Base-by-base conservation (phyloP, 2,797 vertebrate genomes). In the Hoplostethus mediterraneus region DNA sequence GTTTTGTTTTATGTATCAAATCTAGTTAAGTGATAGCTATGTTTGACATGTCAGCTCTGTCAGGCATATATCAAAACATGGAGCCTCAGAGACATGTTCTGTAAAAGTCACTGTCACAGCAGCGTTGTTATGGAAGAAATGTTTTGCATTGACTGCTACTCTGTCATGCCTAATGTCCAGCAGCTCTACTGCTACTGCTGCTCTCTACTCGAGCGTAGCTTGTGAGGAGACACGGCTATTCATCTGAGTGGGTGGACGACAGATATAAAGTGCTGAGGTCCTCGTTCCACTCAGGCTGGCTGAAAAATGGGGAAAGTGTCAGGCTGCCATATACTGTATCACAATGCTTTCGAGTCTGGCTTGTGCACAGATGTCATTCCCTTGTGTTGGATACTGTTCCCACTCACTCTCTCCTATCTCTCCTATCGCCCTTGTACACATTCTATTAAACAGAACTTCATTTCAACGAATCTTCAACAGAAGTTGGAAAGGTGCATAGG, bases 181-280 rank as follows among this genome's bases (percentile, higher is more conserved):
- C 57, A 54, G 63, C n/a, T n/a, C n/a, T n/a, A n/a, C n/a, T n/a
- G n/a, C n/a, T n/a, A n/a, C n/a, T n/a, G n/a, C n/a, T n/a, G 30
- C 45, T 71, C 21, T 60, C 42, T 49, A 8, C 61, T 76, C 12
- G 69, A 6, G 56, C 56, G 21, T 63, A 48, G 57, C 63, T 55
- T 31, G 12, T 45, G 25, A 65, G 60, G 61, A 58, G 66, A 76
- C 56, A 59, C 53, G 47, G 21, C 30, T 56, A 66, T 83, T 63
- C 62, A 36, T 82, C 57, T 51, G 58, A 53, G 25, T 42, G 3
- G 13, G 7, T 33, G 2, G 36, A 59, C 3, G 57, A 63, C 25
- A 65, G 44, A 70, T 57, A 36, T 6, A 38, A 76, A 68, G 62
- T 47, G 31, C 25, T 49, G 10, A 30, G 10, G 28, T 61, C 42